phyloP scores from a whole-genome alignment of 2,113 vertebrate genomes.

The Pyxicephalus adspersus region DNA sequence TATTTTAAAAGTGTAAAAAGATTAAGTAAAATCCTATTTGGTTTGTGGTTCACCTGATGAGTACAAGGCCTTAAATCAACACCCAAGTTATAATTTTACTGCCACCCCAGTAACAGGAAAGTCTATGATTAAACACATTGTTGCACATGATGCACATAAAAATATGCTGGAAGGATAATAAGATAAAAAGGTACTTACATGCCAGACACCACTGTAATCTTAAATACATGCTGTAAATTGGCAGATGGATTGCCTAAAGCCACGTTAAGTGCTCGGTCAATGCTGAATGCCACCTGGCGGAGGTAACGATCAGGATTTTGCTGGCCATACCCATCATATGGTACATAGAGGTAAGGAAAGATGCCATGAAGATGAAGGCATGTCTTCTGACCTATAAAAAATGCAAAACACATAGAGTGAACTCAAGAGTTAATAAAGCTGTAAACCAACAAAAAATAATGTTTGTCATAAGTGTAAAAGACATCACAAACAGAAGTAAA shows the following conservation, averaged over 20 bases:
- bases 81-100: too few species aligned
- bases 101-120: too few species aligned
- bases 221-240: slow-evolving; percentile 89
- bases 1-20: too few species aligned
- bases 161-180: neutral
- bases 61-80: too few species aligned
- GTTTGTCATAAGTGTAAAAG: too few species aligned
- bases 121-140: too few species aligned
- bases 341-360: slow-evolving; percentile 95
- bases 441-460: too few species aligned
- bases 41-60: too few species aligned
- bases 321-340: slow-evolving; percentile 86
- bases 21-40: too few species aligned
- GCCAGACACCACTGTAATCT: slow-evolving; percentile 93
- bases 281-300: slow-evolving; percentile 93
- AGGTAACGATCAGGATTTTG: slow-evolving; percentile 83
- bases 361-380: slow-evolving; percentile 95
- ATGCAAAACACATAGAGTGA: slow-evolving; percentile 39
- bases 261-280: slow-evolving; percentile 94
- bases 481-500: too few species aligned
- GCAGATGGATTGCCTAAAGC: slow-evolving; percentile 94
- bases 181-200: slow-evolving; percentile 81
- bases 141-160: too few species aligned
- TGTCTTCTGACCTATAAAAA: slow-evolving; percentile 91
- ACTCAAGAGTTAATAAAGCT: neutral